A percentile compares a stretch with the other conserved stretches of the same genome.
Conservation (phyloP, 2,797 vertebrate species). For the Rhinogobio ventralis region DNA sequence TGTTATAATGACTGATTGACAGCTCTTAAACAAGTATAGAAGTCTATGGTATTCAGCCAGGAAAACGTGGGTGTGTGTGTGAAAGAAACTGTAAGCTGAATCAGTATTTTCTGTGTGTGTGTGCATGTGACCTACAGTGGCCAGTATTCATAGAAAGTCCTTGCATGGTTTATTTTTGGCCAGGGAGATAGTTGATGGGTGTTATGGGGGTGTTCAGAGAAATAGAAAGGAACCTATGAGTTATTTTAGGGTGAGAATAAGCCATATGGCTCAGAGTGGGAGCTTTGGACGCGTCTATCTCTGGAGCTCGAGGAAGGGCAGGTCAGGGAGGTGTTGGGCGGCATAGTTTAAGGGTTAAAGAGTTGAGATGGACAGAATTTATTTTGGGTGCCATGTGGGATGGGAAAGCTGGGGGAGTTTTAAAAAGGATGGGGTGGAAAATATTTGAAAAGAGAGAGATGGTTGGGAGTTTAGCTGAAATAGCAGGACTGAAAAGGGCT, state of each 20-base stretch:
- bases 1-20: neutral
- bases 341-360: constrained; percentile 1
- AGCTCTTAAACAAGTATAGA: neutral
- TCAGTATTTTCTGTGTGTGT: neutral
- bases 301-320: constrained; percentile 13
- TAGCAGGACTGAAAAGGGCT: constrained; percentile 15
- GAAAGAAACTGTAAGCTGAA: neutral
- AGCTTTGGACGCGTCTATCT: constrained; percentile 20
- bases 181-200: constrained; percentile 2
- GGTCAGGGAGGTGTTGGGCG: neutral
- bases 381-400: constrained; percentile 25
- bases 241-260: constrained; percentile 37
- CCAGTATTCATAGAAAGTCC: constrained; percentile 25
- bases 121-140: constrained; percentile 17
- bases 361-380: neutral
- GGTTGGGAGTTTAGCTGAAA: constrained; percentile 15
- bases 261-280: neutral
- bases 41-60: neutral
- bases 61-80: constrained; percentile 23
- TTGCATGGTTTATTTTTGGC: constrained; percentile 24
- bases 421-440: neutral
- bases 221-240: neutral
- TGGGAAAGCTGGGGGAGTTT: constrained; percentile 10
- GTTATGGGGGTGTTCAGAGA: constrained; percentile 5
- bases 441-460: constrained; percentile 27